phyloP scores from a whole-genome alignment of 53 echinoderm and acorn worm genomes.

The Arbacia lixula region DNA sequence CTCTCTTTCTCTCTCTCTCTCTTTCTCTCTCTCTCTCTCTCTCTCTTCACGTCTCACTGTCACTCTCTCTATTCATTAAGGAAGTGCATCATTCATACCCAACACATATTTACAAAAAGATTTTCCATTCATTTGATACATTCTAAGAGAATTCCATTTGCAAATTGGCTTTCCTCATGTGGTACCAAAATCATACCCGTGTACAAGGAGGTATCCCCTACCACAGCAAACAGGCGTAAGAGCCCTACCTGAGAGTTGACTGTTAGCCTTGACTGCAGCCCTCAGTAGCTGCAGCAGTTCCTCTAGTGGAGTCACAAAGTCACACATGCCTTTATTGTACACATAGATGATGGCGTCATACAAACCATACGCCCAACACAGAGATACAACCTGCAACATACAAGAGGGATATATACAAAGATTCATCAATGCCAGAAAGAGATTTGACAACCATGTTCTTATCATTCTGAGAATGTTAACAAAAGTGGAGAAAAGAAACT shows the following conservation, averaged over 20 bases:
- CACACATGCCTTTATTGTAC: conserved; percentile 97
- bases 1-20: too few species aligned
- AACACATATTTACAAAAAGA: too few species aligned
- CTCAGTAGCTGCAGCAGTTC: conserved; percentile 83
- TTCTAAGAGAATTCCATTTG: not conserved
- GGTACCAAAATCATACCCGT: not conserved
- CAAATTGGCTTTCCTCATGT: not conserved
- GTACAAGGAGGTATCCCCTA: not conserved
- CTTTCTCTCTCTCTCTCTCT: too few species aligned
- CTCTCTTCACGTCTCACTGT: too few species aligned
- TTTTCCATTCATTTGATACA: not conserved
- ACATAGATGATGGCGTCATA: conserved; percentile 98
- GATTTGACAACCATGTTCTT: too few species aligned
- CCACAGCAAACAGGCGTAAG: too few species aligned
- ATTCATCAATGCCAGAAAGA: too few species aligned
- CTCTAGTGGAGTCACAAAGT: conserved; percentile 89
- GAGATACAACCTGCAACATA: conserved; percentile 80
- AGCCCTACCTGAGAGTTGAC: conserved; percentile 83
- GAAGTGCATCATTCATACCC: too few species aligned
- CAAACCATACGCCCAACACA: conserved; percentile 96
- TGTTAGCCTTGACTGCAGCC: conserved; percentile 81
- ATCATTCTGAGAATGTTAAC: too few species aligned
- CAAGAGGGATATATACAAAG: too few species aligned
- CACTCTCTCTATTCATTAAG: too few species aligned
- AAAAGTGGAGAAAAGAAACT: too few species aligned